Base-by-base conservation (phyloP, 1,140 invertebrate species). In the Xylocopa sonorina region DNA sequence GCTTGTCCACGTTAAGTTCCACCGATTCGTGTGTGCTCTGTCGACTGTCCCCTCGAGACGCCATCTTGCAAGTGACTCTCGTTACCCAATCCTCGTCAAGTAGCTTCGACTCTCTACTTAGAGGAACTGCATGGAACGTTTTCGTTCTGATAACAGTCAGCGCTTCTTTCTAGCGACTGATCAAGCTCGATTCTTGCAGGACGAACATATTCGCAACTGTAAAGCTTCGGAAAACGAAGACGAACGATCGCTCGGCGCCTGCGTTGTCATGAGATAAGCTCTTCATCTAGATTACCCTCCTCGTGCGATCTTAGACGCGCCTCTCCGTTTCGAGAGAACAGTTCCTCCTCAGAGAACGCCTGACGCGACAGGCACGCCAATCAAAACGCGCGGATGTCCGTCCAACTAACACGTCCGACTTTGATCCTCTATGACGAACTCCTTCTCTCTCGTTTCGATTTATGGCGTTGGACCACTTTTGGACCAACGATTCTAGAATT, bases 141-240 rank as follows among this genome's bases (percentile, higher is more conserved):
- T n/a, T n/a, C n/a, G n/a, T n/a, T n/a, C n/a, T n/a, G n/a, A n/a
- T n/a, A n/a, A n/a, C n/a, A n/a, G n/a, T n/a, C n/a, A n/a, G n/a
- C n/a, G n/a, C n/a, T 38, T 38, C 38, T 9, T 38, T 38, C n/a
- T n/a, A n/a, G 18, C 48, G 21, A 46, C 3, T 29, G 67, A 81
- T 58, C 63, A 58, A n/a, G n/a, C 72, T 66, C 38, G 16, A 68
- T 85, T 93, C 88, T 94, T 95, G 89, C 95, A 97, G 96, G 93
- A 95, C 95, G 84, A 97, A 96, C 89, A 95, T 96, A 90, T 97
- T 97, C 90, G 96, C 96, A 58, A 97, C 96, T 68, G 96, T 97
- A 87, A 97, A 97, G 93, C 94, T 97, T 87, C 94, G 96, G 88
- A 97, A 97, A 94, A 96, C 96, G 76, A 95, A 96, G 93, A 97